phyloP scores from a whole-genome alignment of 2,113 vertebrate genomes.

The Guaruba guarouba region DNA sequence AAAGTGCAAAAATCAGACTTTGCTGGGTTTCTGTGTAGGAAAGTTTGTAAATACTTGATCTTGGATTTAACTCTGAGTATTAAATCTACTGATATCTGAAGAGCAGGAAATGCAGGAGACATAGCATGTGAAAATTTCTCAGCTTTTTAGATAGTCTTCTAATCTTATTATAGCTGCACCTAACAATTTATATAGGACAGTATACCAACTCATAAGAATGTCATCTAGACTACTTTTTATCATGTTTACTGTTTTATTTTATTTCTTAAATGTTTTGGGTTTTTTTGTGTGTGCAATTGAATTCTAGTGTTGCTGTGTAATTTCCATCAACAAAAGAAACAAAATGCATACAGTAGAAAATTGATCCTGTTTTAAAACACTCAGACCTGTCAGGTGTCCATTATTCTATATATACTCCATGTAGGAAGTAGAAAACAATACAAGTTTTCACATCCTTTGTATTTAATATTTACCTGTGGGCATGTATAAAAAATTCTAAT shows the following conservation, averaged over 20 bases:
- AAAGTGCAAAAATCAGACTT: neutral
- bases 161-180: neutral
- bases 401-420: conserved; percentile 31
- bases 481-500: conserved; percentile 72
- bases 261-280: neutral
- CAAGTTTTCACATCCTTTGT: conserved; percentile 57
- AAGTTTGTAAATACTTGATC: neutral
- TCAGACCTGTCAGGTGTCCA: conserved; percentile 24
- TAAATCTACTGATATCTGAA: neutral
- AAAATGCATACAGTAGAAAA: conserved; percentile 45
- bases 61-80: neutral
- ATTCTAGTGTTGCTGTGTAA: conserved; percentile 21
- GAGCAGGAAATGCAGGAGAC: neutral
- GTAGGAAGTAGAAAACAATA: conserved; percentile 48
- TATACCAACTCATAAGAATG: neutral
- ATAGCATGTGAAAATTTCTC: neutral
- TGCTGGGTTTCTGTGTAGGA: neutral
- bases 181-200: neutral
- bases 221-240: neutral
- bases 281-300: neutral
- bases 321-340: conserved; percentile 60
- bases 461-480: conserved; percentile 77
- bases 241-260: neutral
- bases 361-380: conserved; percentile 20
- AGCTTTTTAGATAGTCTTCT: neutral